Base-by-base conservation (phyloP, 1,140 invertebrate species). In the Drosophila sechellia region DNA sequence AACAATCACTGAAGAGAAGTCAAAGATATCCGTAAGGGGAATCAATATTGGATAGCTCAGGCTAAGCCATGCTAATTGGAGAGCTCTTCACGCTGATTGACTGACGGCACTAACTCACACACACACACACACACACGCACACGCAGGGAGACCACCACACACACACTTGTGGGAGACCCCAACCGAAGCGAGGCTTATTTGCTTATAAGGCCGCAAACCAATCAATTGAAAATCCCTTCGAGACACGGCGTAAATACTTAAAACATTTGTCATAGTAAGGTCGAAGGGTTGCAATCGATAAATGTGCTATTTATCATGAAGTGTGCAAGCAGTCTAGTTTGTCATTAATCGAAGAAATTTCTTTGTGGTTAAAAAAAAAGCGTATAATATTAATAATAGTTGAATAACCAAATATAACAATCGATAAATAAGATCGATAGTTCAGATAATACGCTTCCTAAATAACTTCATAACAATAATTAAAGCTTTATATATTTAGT, bases 31-130 rank as follows among this genome's bases (percentile, higher is more conserved):
- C 55, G 40, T n/a, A 37, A 37, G 13, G 45, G 57, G 35, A 64
- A 64, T 68, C 64, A 64, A 68, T 68, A 68, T 52, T 68, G 64
- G 64, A 64, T 68, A 60, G 31, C 22, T 45, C 22, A 11, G 60
- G 15, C 35, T 66, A 64, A 64, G 64, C 64, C 64, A 50, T 37
- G 64, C 64, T 68, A 68, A 68, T 68, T 68, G 64, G 59, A 68
- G 60, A 68, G 64, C 64, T 68, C 64, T 68, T 68, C 64, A 53
- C 46, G 37, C 37, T 68, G 64, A 68, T 64, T 68, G 64, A 64
- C 64, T 66, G 63, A 65, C 42, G 54, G 54, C 54, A 39, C 54
- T 40, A 15, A 31, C 31, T 8, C 27, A 31, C 27, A 31, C 31
- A 31, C 31, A 31, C 27, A 31, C 27, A 31, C 31, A 31, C 31